Percentiles rank a stretch among this genome's conserved stretches.
Evolutionary conservation across 2,797 vertebrate genomes (phyloP).

Genomic region (Lepidocolaptes lacrymiger): DNA sequence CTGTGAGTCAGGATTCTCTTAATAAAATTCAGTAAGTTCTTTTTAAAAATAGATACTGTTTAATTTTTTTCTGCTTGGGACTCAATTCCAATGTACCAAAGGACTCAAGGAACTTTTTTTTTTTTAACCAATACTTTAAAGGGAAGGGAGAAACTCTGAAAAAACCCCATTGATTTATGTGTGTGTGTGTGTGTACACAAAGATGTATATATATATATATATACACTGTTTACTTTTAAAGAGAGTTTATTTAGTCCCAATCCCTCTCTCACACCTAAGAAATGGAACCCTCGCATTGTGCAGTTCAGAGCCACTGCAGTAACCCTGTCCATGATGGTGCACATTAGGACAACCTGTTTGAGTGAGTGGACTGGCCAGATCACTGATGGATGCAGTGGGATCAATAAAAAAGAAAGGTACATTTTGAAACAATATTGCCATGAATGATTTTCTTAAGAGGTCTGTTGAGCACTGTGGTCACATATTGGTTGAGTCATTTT

Average conservation of each 20-base stretch:
- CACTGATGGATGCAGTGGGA: not conserved
- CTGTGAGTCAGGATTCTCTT: not conserved
- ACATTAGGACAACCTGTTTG: not conserved
- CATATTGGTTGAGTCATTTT: not conserved
- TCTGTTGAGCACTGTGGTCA: accelerated
- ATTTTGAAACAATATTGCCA: not conserved
- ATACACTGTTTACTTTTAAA: not conserved
- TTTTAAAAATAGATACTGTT: not conserved
- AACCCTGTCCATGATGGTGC: not conserved
- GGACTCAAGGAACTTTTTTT: not conserved
- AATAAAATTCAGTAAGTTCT: not conserved
- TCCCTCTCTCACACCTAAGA: not conserved
- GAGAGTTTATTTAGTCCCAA: not conserved
- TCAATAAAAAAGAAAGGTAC: not conserved
- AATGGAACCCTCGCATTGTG: not conserved
- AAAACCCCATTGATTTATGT: not conserved
- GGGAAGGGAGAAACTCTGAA: not conserved
- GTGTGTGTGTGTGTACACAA: no score
- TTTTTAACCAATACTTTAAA: not conserved
- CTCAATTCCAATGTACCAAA: not conserved
- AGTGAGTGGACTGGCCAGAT: not conserved
- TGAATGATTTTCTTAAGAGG: not conserved
- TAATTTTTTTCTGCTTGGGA: not conserved
- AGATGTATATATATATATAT: accelerated
- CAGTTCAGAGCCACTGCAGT: accelerated